Conservation (phyloP, 1,140 invertebrate species). For the Bombus superbus region DNA sequence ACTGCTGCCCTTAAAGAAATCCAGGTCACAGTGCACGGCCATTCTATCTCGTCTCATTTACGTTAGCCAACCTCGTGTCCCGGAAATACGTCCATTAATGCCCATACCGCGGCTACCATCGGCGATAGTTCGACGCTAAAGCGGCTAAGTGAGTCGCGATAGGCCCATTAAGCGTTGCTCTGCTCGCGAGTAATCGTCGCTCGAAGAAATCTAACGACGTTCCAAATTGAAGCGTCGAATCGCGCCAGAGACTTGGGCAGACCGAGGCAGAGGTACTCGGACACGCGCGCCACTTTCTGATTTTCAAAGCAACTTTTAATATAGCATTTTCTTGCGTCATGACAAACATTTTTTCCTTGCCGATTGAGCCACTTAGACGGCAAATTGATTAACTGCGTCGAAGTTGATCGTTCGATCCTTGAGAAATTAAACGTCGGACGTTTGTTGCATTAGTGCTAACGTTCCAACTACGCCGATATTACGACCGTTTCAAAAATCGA, state of each 20-base stretch:
- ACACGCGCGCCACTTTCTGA: not conserved
- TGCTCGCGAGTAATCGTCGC: slow-evolving; percentile 17
- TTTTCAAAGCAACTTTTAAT: not conserved
- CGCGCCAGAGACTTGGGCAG: not conserved
- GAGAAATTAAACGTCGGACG: too few species aligned
- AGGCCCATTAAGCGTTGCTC: slow-evolving; percentile 49
- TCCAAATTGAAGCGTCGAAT: not conserved
- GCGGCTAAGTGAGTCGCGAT: slow-evolving; percentile 53
- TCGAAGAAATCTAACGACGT: not conserved
- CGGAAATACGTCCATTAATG: slow-evolving; percentile 60
- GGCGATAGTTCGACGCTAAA: slow-evolving; percentile 17
- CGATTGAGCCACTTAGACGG: too few species aligned
- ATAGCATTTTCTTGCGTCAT: too few species aligned
- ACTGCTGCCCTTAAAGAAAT: slow-evolving; percentile 23
- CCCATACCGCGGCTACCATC: slow-evolving; percentile 2
- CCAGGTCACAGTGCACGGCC: slow-evolving; percentile 26
- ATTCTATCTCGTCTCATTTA: slow-evolving; percentile 17
- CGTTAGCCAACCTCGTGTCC: slow-evolving; percentile 22
- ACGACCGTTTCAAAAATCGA: too few species aligned
- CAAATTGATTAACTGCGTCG: too few species aligned
- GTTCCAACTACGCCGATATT: too few species aligned
- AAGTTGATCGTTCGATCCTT: too few species aligned
- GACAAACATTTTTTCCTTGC: too few species aligned
- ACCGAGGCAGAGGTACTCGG: not conserved
- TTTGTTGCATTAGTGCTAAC: too few species aligned